A percentile compares a stretch with the other conserved stretches of the same genome.
Conservation (phyloP, 2,113 vertebrate species). For the Cnemophilus loriae region DNA sequence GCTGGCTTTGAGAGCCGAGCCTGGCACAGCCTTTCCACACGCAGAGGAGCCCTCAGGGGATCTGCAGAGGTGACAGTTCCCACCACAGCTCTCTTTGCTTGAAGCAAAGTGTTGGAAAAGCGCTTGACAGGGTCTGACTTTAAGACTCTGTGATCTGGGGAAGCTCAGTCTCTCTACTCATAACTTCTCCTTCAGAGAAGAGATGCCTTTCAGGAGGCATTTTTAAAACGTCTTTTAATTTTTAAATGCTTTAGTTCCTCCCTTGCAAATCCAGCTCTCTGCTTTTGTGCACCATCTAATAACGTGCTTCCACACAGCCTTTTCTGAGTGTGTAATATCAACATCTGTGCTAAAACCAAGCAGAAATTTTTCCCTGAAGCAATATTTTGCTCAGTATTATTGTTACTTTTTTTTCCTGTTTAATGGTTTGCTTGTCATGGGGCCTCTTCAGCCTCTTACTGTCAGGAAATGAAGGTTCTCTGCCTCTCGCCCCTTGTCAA, state of each 20-base stretch:
- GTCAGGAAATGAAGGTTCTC: not conserved
- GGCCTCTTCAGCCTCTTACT: not conserved
- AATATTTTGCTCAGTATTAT: not conserved
- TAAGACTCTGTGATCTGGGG: not conserved
- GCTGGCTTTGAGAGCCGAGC: not conserved
- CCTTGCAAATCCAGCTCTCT: not conserved
- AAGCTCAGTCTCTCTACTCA: not conserved
- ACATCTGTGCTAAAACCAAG: slow-evolving; percentile 19
- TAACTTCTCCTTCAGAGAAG: not conserved
- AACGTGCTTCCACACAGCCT: not conserved
- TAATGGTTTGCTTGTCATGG: not conserved
- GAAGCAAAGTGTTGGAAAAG: not conserved
- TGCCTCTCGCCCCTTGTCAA: not conserved
- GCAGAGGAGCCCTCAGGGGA: not conserved
- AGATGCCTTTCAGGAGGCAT: not conserved
- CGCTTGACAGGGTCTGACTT: not conserved
- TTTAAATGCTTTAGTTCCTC: slow-evolving; percentile 13
- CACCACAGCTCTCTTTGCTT: not conserved
- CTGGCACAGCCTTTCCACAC: fast-evolving
- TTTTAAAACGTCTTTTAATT: not conserved
- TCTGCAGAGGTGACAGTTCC: fast-evolving
- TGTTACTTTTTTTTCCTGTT: not conserved
- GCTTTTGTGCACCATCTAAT: not conserved
- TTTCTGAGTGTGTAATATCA: slow-evolving; percentile 25
- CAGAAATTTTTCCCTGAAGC: slow-evolving; percentile 29